These are phyloP conservation scores for Halocynthia roretzi DNA, from an alignment of 23 tunicate species.

Conservation along the genomic window DNA sequence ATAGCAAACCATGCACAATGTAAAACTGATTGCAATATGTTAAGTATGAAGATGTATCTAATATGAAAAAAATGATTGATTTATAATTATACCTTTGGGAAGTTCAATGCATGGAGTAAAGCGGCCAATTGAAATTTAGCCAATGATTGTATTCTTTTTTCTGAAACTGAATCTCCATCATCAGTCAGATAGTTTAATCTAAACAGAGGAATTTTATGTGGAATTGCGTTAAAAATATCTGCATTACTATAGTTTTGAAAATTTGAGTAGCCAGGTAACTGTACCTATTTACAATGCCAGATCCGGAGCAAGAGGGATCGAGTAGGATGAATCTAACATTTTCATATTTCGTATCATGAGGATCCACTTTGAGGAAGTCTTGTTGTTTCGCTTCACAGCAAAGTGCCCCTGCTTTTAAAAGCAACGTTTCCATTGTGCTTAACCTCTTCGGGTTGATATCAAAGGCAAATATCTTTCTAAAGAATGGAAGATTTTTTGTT, in stretches of 20 bases:
- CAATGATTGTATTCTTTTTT: conserved; percentile 36
- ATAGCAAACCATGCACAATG: neutral
- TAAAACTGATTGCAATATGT: neutral
- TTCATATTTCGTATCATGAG: conserved; percentile 33
- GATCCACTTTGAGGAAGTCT: conserved; percentile 51
- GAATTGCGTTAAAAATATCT: neutral
- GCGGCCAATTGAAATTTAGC: conserved; percentile 46
- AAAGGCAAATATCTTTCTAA: conserved; percentile 66
- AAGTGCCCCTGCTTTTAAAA: conserved; percentile 67
- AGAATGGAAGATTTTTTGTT: neutral
- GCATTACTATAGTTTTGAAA: neutral
- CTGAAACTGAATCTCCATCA: conserved; percentile 14
- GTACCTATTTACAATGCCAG: conserved; percentile 62
- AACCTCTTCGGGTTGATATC: conserved; percentile 47
- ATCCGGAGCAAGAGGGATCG: conserved; percentile 95
- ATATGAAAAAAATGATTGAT: neutral
- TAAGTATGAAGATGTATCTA: neutral
- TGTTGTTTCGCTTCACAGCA: conserved; percentile 38
- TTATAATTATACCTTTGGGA: conserved; percentile 51
- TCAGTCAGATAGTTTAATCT: conserved; percentile 49
- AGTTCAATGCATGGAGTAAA: conserved; percentile 62
- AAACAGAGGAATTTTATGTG: neutral
- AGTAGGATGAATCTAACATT: conserved; percentile 57
- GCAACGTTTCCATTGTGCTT: conserved; percentile 45
- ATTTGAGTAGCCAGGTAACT: neutral